These are phyloP conservation scores for Trissolcus brochymenae DNA, from an alignment of 2,888 invertebrate species.

Conservation along the genomic window DNA sequence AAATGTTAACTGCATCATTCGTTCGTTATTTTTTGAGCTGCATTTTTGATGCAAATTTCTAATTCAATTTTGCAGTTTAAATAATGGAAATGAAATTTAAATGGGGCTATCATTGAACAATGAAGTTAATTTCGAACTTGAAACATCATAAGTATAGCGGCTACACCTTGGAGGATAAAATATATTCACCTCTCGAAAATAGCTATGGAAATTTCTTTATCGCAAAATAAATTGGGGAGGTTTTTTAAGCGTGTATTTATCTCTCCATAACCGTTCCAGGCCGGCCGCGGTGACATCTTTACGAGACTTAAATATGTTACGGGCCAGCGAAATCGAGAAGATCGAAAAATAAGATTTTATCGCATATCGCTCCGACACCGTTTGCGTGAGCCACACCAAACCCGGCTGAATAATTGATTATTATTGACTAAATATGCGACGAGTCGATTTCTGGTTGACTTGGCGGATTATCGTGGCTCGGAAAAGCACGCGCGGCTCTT, in stretches of 20 bases:
- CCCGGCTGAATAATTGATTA: slow-evolving; percentile 34
- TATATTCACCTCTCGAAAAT: background rate
- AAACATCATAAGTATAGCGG: no score
- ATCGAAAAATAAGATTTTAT: slow-evolving; percentile 35
- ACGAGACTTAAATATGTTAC: slow-evolving; percentile 38
- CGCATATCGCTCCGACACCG: slow-evolving; percentile 8
- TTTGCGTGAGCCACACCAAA: slow-evolving; percentile 27
- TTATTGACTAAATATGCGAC: slow-evolving; percentile 27
- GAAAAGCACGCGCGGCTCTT: slow-evolving; percentile 33
- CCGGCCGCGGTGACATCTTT: slow-evolving; percentile 24
- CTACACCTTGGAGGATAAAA: no score
- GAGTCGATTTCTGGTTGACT: slow-evolving; percentile 29
- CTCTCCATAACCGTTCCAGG: slow-evolving; percentile 19
- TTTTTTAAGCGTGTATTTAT: slow-evolving; percentile 14
- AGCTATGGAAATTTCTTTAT: no score
- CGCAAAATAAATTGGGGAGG: no score
- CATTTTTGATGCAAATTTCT: no score
- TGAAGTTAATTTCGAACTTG: no score
- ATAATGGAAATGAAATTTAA: no score
- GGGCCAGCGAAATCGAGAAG: slow-evolving; percentile 34
- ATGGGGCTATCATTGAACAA: no score
- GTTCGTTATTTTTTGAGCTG: no score
- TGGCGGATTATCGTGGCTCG: slow-evolving; percentile 23
- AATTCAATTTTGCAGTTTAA: no score
- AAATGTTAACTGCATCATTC: no score